phyloP scores from a whole-genome alignment of 2,888 invertebrate species.

The Drosophila mettleri region DNA sequence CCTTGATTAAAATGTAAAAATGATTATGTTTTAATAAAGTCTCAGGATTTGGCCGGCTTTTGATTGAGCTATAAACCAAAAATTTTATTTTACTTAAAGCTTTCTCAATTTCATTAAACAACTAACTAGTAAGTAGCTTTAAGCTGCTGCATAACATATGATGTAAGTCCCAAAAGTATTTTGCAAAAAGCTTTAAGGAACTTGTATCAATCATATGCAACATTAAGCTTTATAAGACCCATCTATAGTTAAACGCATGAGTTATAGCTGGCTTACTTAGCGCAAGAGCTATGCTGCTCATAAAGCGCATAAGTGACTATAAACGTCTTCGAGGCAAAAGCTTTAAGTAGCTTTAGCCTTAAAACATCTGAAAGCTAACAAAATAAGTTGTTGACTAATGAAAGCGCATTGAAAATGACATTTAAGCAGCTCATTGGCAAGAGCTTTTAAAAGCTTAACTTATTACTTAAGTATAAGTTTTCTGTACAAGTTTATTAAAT shows the following conservation, averaged over 20 bases:
- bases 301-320: not conserved
- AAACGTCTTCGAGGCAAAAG: not conserved
- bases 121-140: not conserved
- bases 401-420: not conserved
- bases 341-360: not conserved
- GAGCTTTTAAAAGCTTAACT: not conserved
- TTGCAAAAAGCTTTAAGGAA: not conserved
- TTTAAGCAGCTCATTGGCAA: not conserved
- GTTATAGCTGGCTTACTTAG: too few species aligned
- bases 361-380: not conserved
- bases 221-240: too few species aligned
- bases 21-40: too few species aligned
- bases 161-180: too few species aligned
- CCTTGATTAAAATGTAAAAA: too few species aligned
- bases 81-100: not conserved
- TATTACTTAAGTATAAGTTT: not conserved
- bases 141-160: not conserved
- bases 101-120: not conserved
- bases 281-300: not conserved
- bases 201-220: not conserved
- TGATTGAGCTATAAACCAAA: not conserved
- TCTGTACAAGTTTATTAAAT: too few species aligned
- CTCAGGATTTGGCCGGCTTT: not conserved
- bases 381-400: too few species aligned
- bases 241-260: too few species aligned